These are phyloP conservation scores for Drosophila novamexicana DNA, from an alignment of 1,140 invertebrate genomes.

Conservation along the genomic window DNA sequence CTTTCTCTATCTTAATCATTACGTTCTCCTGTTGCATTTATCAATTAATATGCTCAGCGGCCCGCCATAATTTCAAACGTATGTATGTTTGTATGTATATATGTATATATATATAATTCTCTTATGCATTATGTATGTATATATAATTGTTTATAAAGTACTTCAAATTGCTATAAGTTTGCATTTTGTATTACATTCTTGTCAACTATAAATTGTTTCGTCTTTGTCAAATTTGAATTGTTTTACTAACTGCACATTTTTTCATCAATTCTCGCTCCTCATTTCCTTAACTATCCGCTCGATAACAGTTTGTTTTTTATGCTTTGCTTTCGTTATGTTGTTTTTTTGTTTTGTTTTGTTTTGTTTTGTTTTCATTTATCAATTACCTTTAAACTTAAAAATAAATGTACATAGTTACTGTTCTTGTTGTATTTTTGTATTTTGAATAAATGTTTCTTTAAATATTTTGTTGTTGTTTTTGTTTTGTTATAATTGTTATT, in stretches of 20 bases:
- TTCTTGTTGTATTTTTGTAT: constrained; percentile 32
- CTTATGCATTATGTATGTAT: constrained; percentile 40
- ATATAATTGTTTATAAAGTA: constrained; percentile 74
- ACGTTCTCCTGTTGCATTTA: background rate
- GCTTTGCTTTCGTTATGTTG: constrained; percentile 23
- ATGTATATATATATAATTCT: constrained; percentile 43
- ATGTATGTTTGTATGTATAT: constrained; percentile 40
- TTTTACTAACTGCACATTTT: constrained; percentile 24
- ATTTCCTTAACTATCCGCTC: constrained; percentile 23
- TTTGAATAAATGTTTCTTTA: constrained; percentile 36
- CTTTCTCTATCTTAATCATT: constrained; percentile 37
- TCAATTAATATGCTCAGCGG: constrained; percentile 12
- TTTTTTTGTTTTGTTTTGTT: constrained; percentile 6
- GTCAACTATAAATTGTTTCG: constrained; percentile 57
- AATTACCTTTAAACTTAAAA: constrained; percentile 70
- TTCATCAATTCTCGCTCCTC: background rate
- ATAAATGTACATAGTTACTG: constrained; percentile 69
- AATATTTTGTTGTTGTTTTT: constrained; percentile 36
- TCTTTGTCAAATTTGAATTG: constrained; percentile 45
- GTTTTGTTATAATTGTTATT: constrained; percentile 43
- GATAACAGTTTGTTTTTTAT: constrained; percentile 45
- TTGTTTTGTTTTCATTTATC: background rate
- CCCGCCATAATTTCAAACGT: constrained; percentile 62
- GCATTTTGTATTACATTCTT: constrained; percentile 77
- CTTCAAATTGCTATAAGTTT: constrained; percentile 81